Evolutionary conservation across 2,797 vertebrate genomes (phyloP).

Genomic region (Tolypeutes matacus): DNA sequence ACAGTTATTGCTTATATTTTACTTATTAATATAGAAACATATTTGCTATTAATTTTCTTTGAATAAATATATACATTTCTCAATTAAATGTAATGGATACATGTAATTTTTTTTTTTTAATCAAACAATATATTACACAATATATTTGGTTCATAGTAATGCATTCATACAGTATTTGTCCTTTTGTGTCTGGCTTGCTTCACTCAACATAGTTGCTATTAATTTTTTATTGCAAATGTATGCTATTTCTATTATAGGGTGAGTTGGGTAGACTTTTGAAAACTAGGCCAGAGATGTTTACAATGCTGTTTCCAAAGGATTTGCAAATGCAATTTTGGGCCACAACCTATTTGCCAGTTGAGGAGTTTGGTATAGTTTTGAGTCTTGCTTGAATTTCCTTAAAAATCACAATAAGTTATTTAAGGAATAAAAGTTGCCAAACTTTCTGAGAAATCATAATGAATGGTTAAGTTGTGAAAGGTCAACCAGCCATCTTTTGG

Average conservation of each 20-base stretch:
- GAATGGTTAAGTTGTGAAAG: conserved; percentile 52
- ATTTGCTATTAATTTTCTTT: conserved; percentile 68
- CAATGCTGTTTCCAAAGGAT: background rate
- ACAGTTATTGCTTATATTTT: conserved; percentile 41
- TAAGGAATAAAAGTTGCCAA: conserved; percentile 64
- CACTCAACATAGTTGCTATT: conserved; percentile 49
- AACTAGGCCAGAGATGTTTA: conserved; percentile 22
- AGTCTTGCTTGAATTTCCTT: conserved; percentile 70
- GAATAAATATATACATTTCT: no score
- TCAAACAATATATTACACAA: no score
- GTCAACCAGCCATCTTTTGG: conserved; percentile 62
- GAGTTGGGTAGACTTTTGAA: background rate
- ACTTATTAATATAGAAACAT: conserved; percentile 56
- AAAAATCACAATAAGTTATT: conserved; percentile 71
- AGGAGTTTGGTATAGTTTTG: conserved; percentile 22
- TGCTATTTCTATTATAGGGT: background rate
- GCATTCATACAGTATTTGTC: no score
- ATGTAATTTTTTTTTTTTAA: no score
- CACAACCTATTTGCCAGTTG: conserved; percentile 19
- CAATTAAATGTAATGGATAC: no score
- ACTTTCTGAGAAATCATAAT: conserved; percentile 69
- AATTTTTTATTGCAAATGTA: conserved; percentile 60
- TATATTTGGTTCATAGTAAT: no score
- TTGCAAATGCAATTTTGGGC: conserved; percentile 41
- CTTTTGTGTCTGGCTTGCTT: no score